Conservation (phyloP, 2,797 vertebrate species). For the Carduelis carduelis region DNA sequence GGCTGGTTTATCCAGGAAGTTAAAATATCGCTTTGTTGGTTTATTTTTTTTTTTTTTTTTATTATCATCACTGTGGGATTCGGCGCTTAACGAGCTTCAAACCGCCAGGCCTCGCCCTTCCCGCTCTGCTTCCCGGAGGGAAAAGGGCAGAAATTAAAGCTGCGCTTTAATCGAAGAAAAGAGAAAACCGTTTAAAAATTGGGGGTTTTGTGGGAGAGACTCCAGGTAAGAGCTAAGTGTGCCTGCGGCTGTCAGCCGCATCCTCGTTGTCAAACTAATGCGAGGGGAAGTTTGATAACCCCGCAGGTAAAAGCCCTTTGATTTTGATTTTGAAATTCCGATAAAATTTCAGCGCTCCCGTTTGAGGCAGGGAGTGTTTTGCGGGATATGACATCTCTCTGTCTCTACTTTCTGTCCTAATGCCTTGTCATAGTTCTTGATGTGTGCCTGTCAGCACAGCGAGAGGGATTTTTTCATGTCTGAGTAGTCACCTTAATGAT, state of each 20-base stretch:
- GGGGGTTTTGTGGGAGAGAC: constrained; percentile 42
- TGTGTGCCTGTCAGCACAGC: constrained; percentile 86
- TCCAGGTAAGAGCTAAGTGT: constrained; percentile 62
- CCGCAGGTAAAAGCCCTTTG: constrained; percentile 54
- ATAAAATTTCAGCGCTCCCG: constrained; percentile 65
- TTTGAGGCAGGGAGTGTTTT: constrained; percentile 72
- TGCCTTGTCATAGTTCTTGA: constrained; percentile 86
- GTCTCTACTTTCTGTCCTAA: constrained; percentile 78
- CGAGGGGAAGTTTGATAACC: constrained; percentile 48
- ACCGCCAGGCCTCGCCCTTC: not conserved
- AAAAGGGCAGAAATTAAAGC: constrained; percentile 46
- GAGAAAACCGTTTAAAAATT: not conserved
- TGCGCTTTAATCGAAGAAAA: not conserved
- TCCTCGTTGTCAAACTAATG: constrained; percentile 9
- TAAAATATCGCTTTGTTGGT: not conserved
- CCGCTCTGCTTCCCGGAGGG: not conserved
- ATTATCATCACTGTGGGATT: not conserved
- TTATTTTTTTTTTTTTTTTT: not conserved
- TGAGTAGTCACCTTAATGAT: constrained; percentile 92
- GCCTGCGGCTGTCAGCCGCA: constrained; percentile 8
- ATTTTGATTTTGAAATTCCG: constrained; percentile 67
- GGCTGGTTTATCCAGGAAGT: not conserved
- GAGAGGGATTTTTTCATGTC: constrained; percentile 88
- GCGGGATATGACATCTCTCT: constrained; percentile 75
- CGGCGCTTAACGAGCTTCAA: not conserved